Percentiles rank a stretch among this genome's conserved stretches.
phyloP scores from a whole-genome alignment of 2,797 vertebrate genomes.

The Myiotriccus ornatus region DNA sequence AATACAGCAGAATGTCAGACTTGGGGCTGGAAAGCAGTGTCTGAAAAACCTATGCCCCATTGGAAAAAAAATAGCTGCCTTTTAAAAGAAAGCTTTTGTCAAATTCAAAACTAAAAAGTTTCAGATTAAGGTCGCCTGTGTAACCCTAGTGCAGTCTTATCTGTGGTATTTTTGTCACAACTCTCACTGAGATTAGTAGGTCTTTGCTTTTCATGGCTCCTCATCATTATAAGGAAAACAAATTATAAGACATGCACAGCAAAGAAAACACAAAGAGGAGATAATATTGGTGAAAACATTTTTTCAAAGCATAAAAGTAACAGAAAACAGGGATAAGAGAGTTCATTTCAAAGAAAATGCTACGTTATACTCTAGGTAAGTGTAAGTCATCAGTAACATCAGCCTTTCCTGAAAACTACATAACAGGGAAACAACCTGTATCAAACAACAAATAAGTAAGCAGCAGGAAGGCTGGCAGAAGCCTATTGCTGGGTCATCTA shows the following conservation, averaged over 20 bases:
- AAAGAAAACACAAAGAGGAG: background rate
- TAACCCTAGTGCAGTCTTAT: background rate
- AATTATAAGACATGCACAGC: background rate
- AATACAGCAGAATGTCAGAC: background rate
- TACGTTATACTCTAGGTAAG: background rate
- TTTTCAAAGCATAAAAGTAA: background rate
- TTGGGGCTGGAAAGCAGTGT: background rate
- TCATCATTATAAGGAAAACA: background rate
- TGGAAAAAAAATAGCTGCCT: background rate
- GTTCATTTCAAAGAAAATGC: background rate
- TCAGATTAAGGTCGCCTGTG: background rate
- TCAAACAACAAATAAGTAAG: background rate
- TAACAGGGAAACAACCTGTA: background rate
- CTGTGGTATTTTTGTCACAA: background rate
- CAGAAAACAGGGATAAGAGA: background rate
- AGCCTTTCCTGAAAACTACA: background rate
- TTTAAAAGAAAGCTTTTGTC: background rate
- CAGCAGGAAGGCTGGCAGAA: background rate
- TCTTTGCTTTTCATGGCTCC: background rate
- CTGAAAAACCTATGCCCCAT: background rate
- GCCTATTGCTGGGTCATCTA: background rate
- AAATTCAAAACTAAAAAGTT: background rate
- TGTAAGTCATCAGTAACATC: background rate
- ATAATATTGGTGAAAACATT: background rate
- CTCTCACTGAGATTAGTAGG: background rate